These are phyloP conservation scores for Cochlearius cochlearius DNA, from an alignment of 2,113 vertebrate species.

Conservation along the genomic window DNA sequence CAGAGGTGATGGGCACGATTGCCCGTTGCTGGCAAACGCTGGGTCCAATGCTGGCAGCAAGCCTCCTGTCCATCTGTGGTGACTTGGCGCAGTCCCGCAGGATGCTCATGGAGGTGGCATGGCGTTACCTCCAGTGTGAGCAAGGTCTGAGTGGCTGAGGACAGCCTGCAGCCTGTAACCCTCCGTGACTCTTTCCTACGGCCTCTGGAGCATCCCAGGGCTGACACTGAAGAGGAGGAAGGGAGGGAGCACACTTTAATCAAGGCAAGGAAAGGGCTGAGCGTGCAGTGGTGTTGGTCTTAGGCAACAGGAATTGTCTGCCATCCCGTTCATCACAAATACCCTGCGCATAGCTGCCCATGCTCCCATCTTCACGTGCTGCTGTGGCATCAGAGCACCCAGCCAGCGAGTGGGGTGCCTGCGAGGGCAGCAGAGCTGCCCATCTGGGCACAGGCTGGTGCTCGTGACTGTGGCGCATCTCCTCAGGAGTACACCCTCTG, in stretches of 20 bases:
- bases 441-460: rapidly evolving
- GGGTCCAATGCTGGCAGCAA: neutral
- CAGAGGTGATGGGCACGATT: neutral
- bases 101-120: neutral
- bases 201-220: neutral
- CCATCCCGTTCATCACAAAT: neutral
- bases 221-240: neutral
- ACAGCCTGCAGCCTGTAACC: neutral
- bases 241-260: neutral
- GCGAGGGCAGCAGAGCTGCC: neutral
- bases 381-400: neutral
- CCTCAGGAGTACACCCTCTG: neutral
- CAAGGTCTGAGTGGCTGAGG: rapidly evolving
- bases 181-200: rapidly evolving
- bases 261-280: neutral
- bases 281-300: rapidly evolving
- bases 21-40: rapidly evolving
- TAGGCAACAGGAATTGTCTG: neutral
- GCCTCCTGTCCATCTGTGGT: rapidly evolving
- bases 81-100: rapidly evolving
- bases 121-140: rapidly evolving
- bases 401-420: neutral
- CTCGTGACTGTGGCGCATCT: neutral
- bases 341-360: neutral
- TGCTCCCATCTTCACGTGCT: neutral